phyloP scores from a whole-genome alignment of 2,797 vertebrate genomes.

The Rachycentron canadum region DNA sequence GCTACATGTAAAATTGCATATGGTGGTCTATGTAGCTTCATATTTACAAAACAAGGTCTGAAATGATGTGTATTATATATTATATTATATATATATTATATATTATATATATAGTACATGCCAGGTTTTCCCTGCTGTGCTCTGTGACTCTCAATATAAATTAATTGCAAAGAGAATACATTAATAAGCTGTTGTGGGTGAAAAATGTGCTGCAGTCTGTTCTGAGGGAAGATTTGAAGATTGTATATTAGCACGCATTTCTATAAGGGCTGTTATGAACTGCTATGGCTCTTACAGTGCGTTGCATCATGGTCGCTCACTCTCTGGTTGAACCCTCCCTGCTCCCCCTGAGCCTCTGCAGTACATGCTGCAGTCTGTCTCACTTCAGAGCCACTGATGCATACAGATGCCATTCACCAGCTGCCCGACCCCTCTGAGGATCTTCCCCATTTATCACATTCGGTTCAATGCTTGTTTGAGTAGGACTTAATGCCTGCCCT shows the following conservation, averaged over 20 bases:
- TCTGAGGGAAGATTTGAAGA: constrained; percentile 11
- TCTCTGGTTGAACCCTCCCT: constrained; percentile 47
- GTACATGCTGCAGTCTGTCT: constrained; percentile 73
- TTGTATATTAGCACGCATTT: not conserved
- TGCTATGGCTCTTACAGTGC: constrained; percentile 56
- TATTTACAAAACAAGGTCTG: not conserved
- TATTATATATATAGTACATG: too few relatives aligned
- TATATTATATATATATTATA: constrained; percentile 2
- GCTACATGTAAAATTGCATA: not conserved
- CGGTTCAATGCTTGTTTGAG: constrained; percentile 50
- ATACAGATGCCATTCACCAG: constrained; percentile 74
- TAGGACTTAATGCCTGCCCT: constrained; percentile 41
- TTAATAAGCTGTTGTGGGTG: not conserved
- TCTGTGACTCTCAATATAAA: not conserved
- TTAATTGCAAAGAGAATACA: constrained; percentile 20
- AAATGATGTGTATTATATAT: constrained; percentile 1
- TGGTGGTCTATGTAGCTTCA: not conserved
- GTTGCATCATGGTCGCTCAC: constrained; percentile 73
- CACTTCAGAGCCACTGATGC: constrained; percentile 69
- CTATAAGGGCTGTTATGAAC: constrained; percentile 16
- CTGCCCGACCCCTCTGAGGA: constrained; percentile 56
- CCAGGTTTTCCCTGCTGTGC: not conserved
- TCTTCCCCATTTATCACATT: constrained; percentile 63
- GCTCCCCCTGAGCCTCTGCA: constrained; percentile 65
- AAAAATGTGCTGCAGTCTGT: not conserved